Conservation (phyloP, 2,888 invertebrate species). For the Lacanobia oleracea region DNA sequence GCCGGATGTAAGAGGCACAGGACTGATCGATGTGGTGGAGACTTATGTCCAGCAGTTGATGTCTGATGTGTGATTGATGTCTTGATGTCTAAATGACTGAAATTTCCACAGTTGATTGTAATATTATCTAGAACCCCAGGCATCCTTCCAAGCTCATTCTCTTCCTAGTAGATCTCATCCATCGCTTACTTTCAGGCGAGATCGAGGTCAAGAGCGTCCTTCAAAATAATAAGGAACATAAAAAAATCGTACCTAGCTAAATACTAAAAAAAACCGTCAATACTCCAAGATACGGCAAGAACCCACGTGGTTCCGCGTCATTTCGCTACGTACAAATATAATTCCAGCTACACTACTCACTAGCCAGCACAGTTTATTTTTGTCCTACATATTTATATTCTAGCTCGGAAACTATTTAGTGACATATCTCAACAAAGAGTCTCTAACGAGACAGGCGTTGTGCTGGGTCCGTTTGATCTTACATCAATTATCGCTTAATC, state of each 20-base stretch:
- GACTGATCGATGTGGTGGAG: too few species aligned
- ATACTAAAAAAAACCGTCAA: neutral
- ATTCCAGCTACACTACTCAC: conserved; percentile 29
- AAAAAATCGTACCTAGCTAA: neutral
- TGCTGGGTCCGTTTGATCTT: conserved; percentile 51
- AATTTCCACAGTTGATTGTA: neutral
- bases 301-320: conserved; percentile 19
- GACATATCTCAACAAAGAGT: conserved; percentile 53
- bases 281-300: neutral
- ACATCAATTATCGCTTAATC: conserved; percentile 51
- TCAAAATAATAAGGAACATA: neutral
- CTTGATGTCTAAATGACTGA: too few species aligned
- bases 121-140: too few species aligned
- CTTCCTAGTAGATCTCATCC: too few species aligned
- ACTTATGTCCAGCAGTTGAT: neutral
- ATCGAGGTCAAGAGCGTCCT: too few species aligned
- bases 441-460: conserved; percentile 49
- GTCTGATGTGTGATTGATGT: too few species aligned
- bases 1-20: too few species aligned
- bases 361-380: conserved; percentile 53
- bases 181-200: too few species aligned
- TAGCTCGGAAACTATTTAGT: conserved; percentile 53
- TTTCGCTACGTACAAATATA: conserved; percentile 49
- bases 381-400: conserved; percentile 63
- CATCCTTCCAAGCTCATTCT: too few species aligned